Percentiles rank a stretch among this genome's conserved stretches.
Evolutionary conservation across 2,797 vertebrate genomes (phyloP).

Genomic region (Chrysocyon brachyurus): DNA sequence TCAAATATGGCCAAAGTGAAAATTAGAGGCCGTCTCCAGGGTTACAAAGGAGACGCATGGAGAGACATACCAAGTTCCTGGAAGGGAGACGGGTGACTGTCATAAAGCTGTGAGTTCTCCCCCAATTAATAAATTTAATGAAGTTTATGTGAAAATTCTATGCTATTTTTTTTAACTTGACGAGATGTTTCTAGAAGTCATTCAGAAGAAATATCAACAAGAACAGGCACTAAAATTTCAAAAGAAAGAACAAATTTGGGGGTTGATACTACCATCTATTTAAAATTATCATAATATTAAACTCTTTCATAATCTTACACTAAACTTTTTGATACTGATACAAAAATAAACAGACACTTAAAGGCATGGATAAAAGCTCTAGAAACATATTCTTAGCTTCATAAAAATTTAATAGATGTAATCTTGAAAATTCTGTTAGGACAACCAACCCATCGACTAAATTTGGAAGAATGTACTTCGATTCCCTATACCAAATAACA

Average conservation of each 20-base stretch:
- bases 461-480: conserved; percentile 40
- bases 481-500: conserved; percentile 46
- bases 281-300: conserved; percentile 39
- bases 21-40: not conserved
- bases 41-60: not conserved
- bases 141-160: not conserved
- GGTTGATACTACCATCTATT: not conserved
- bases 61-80: not conserved
- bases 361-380: conserved; percentile 27
- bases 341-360: conserved; percentile 35
- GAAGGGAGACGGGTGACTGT: not conserved
- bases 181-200: conserved; percentile 17
- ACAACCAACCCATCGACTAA: conserved; percentile 34
- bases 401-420: conserved; percentile 66
- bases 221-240: conserved; percentile 14
- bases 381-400: conserved; percentile 17
- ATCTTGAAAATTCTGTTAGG: conserved; percentile 65
- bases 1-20: not conserved
- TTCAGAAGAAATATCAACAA: conserved; percentile 43
- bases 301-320: not conserved
- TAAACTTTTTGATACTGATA: conserved; percentile 6
- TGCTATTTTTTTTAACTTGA: not conserved
- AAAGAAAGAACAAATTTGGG: conserved; percentile 8
- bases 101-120: not conserved
- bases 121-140: not conserved